Evolutionary conservation across 1,140 invertebrate species (phyloP).

Genomic region (Asobara japonica): DNA sequence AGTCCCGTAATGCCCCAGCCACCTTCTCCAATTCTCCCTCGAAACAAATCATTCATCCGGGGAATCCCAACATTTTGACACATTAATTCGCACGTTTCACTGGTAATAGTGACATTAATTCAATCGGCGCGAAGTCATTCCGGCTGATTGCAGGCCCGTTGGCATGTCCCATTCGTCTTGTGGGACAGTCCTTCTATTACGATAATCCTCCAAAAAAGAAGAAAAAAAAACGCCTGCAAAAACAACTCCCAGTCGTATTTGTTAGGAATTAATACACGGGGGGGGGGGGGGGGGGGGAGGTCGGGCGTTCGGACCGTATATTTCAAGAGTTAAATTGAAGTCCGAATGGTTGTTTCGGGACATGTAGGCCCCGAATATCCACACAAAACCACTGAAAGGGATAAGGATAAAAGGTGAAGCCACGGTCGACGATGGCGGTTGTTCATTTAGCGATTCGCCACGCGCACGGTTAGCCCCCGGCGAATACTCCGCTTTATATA

Average conservation of each 20-base stretch:
- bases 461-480: constrained; percentile 38
- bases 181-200: constrained; percentile 1
- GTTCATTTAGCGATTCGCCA: constrained; percentile 46
- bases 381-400: constrained; percentile 18
- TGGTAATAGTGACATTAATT: constrained; percentile 35
- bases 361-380: not conserved
- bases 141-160: constrained; percentile 30
- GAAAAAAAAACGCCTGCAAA: not conserved
- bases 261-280: no score
- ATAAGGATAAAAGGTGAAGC: constrained; percentile 16
- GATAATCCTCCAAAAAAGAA: not conserved
- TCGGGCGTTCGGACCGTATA: constrained; percentile 27
- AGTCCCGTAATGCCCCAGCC: no score
- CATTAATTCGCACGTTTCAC: constrained; percentile 28
- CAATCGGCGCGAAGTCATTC: constrained; percentile 24
- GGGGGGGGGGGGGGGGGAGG: no score
- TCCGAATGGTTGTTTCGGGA: constrained; percentile 16
- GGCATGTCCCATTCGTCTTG: constrained; percentile 28
- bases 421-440: constrained; percentile 36
- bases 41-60: constrained; percentile 27
- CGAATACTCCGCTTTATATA: constrained; percentile 26
- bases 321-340: constrained; percentile 40
- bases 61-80: constrained; percentile 28
- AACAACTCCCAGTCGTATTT: not conserved
- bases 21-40: not conserved